Percentiles rank a stretch among this genome's conserved stretches.
phyloP scores from a whole-genome alignment of 2,113 vertebrate species.

The Pipra filicauda region DNA sequence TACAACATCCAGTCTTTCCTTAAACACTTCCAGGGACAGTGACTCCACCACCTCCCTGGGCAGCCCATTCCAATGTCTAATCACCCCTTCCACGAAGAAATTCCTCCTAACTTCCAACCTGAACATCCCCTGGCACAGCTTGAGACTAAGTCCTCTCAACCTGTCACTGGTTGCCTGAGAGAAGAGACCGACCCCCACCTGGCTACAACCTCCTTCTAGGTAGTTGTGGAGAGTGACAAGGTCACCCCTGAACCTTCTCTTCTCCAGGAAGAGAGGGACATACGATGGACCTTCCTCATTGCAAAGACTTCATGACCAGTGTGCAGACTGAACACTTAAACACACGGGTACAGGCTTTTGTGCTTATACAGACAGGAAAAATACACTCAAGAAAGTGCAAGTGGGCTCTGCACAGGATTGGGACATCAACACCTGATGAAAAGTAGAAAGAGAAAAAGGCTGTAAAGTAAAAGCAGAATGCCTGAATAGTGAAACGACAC shows the following conservation, averaged over 20 bases:
- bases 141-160: not conserved
- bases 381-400: not conserved
- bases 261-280: not conserved
- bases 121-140: not conserved
- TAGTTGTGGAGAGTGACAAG: not conserved
- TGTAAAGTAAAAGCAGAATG: not conserved
- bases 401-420: accelerated
- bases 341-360: accelerated
- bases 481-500: accelerated
- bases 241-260: not conserved
- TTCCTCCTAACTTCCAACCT: not conserved
- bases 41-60: not conserved
- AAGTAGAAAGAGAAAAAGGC: not conserved
- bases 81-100: not conserved
- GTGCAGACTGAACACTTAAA: accelerated
- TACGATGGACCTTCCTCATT: not conserved
- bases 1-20: no score
- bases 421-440: no score
- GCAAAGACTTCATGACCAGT: accelerated
- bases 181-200: accelerated
- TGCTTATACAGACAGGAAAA: not conserved
- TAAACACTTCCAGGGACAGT: not conserved
- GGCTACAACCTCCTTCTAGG: not conserved
- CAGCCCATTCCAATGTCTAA: not conserved
- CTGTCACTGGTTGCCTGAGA: not conserved